Evolutionary conservation across 2,797 vertebrate genomes (phyloP).

Genomic region (Crypturellus tataupa): DNA sequence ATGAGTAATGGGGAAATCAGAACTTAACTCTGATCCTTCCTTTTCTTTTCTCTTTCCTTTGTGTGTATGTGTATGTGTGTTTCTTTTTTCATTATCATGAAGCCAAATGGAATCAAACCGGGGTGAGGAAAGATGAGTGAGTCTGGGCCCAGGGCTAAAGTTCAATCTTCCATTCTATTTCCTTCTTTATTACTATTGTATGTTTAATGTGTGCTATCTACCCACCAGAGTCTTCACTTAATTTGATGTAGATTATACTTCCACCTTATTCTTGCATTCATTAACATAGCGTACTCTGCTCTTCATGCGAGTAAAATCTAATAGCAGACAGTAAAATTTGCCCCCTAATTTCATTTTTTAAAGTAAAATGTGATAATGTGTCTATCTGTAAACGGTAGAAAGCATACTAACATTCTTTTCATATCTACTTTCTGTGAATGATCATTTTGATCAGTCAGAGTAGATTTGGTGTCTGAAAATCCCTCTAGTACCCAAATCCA

Average conservation of each 20-base stretch:
- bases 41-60: not conserved
- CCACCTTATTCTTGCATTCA: not conserved
- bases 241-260: not conserved
- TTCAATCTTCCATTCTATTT: not conserved
- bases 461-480: not conserved
- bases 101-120: not conserved
- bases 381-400: not conserved
- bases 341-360: not conserved
- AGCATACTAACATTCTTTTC: not conserved
- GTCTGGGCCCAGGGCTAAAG: not conserved
- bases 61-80: not conserved
- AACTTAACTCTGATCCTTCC: not conserved
- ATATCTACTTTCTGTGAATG: not conserved
- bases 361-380: not conserved
- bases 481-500: not conserved
- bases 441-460: not conserved
- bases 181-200: not conserved
- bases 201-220: not conserved
- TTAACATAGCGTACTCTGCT: not conserved
- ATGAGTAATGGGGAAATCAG: not conserved
- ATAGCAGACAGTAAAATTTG: not conserved
- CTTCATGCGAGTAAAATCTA: not conserved
- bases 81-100: not conserved
- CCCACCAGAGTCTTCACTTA: not conserved
- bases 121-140: not conserved